These are phyloP conservation scores for Hipparchia semele DNA, from an alignment of 2,888 invertebrate genomes.

Conservation along the genomic window DNA sequence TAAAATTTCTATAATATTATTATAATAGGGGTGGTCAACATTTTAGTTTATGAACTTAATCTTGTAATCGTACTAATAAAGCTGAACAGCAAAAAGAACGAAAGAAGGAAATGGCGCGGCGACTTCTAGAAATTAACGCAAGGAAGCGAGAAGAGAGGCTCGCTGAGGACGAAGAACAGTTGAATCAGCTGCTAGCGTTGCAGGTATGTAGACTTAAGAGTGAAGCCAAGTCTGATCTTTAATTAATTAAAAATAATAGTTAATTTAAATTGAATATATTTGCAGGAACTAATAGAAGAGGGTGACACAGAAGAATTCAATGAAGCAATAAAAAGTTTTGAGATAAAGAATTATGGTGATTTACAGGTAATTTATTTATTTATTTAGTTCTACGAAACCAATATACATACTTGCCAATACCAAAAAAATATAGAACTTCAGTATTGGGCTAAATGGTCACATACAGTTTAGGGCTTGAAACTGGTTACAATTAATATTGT, in stretches of 20 bases:
- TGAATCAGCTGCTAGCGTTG: slow-evolving; percentile 89
- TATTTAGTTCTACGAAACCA: background rate
- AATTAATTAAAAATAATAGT: background rate
- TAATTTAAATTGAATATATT: slow-evolving; percentile 29
- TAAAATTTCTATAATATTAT: too few species aligned
- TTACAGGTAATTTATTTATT: slow-evolving; percentile 83
- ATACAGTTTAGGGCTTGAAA: too few species aligned
- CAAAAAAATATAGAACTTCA: background rate
- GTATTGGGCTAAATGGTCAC: too few species aligned
- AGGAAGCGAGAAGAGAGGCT: slow-evolving; percentile 93
- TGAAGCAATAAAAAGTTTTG: slow-evolving; percentile 88
- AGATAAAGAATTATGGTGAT: slow-evolving; percentile 89
- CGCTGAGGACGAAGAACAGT: slow-evolving; percentile 93
- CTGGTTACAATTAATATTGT: too few species aligned
- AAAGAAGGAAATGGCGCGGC: slow-evolving; percentile 91
- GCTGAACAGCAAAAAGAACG: slow-evolving; percentile 94
- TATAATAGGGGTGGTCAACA: too few species aligned
- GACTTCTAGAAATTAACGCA: slow-evolving; percentile 95
- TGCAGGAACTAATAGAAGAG: slow-evolving; percentile 85
- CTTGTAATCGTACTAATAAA: slow-evolving; percentile 28
- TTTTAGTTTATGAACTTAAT: too few species aligned
- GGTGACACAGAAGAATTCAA: slow-evolving; percentile 89
- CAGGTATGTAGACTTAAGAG: slow-evolving; percentile 73
- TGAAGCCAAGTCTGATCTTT: background rate
- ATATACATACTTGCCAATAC: background rate